Evolutionary conservation across 2,888 invertebrate species (phyloP), one percentile per base, ranked within the genome.

Genomic region (Troides oblongomaculatus): DNA sequence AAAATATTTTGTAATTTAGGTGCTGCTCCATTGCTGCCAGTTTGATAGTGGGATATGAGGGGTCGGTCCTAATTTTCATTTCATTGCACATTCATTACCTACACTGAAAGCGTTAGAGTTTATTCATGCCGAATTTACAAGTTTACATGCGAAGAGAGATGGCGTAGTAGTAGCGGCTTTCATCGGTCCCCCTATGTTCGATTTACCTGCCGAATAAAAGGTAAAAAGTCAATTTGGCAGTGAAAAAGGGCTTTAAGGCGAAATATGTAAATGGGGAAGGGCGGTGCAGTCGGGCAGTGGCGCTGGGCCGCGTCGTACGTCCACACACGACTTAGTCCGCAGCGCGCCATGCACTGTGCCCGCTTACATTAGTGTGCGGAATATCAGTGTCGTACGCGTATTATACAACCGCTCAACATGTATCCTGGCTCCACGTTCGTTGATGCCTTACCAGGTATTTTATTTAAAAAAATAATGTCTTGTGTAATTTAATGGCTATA

Each of bases 151-250:
- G 78, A 78, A 77, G 78, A 85, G 87, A 84, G 85, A 83, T 80
- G 83, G 78, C 81, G 78, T 81, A 77, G 79, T 46, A 14, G 46
- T 81, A 79, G 82, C 82, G 78, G 85, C 85, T 88, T 90, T 88
- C 82, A 83, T 83, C 81, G 81, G 83, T 88, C 88, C 92, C 66
- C 92, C 92, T 81, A 85, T 83, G 78, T 90, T 90, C 83, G 86
- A 88, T 89, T 85, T 90, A 90, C 91, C 90, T 91, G 90, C 83
- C 84, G 90, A 89, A 90, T 91, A 89, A 91, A 90, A 91, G 88
- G 91, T 91, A 92, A 88, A 91, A 92, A 90, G 92, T 92, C 90
- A 92, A 90, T 92, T 92, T 89, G 77, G 84, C 87, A 87, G 86
- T 85, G 77, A 91, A 85, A 90, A 89, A 92, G 92, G 91, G 90